phyloP scores from a whole-genome alignment of 2,888 invertebrate genomes.

The Temnothorax ravouxi region DNA sequence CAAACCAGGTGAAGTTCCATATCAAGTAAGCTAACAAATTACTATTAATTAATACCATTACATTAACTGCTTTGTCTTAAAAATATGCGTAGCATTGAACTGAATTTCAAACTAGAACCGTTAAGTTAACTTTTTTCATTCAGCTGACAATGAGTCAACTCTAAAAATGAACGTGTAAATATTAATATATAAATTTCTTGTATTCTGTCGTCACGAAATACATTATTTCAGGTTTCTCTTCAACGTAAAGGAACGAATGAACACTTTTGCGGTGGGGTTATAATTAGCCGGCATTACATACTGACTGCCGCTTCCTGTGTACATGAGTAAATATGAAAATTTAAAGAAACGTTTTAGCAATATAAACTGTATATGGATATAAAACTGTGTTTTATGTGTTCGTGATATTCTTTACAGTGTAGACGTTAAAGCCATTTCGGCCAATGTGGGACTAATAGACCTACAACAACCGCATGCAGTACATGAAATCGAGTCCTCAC shows the following conservation, averaged over 20 bases:
- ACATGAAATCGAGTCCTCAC: constrained; percentile 60
- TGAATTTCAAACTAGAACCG: background rate
- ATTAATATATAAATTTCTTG: background rate
- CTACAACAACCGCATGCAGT: constrained; percentile 49
- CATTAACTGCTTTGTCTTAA: background rate
- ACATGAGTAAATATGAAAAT: background rate
- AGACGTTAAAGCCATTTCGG: background rate
- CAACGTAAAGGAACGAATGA: constrained; percentile 46
- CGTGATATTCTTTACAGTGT: constrained; percentile 51
- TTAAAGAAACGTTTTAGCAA: background rate
- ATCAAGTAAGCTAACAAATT: constrained; percentile 72
- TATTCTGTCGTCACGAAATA: background rate
- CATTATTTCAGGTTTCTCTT: constrained; percentile 73
- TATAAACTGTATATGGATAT: background rate
- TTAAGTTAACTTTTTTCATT: background rate
- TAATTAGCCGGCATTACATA: constrained; percentile 72
- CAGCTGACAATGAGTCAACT: background rate
- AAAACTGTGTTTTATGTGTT: background rate
- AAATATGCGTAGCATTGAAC: background rate
- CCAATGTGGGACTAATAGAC: constrained; percentile 65
- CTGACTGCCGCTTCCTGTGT: constrained; percentile 79
- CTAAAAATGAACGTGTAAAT: background rate
- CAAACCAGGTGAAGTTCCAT: constrained; percentile 78
- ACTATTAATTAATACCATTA: background rate
- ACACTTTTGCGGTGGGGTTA: constrained; percentile 78